A percentile compares a stretch with the other conserved stretches of the same genome.
phyloP scores from a whole-genome alignment of 2,888 invertebrate species.

The Chirona hameri region DNA sequence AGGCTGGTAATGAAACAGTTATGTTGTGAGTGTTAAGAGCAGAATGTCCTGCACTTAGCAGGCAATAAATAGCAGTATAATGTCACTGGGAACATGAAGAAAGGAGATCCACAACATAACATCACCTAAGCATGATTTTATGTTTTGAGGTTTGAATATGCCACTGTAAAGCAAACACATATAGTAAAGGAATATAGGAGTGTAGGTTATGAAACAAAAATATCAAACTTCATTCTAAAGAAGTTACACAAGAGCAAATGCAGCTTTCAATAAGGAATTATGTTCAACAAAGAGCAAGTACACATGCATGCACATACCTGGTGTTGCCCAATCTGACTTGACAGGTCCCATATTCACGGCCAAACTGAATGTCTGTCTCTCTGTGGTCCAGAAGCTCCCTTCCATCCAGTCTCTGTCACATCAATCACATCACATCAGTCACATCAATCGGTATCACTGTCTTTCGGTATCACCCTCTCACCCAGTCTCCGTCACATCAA shows the following conservation, averaged over 20 bases:
- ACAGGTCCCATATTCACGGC: conserved; percentile 78
- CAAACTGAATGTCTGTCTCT: conserved; percentile 66
- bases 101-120: too few species aligned
- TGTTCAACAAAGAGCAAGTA: neutral
- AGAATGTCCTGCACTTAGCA: too few species aligned
- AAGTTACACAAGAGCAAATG: too few species aligned
- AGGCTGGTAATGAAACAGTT: too few species aligned
- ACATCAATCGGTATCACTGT: too few species aligned
- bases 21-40: too few species aligned
- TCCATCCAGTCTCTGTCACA: conserved; percentile 1
- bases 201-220: neutral
- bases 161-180: neutral
- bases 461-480: neutral
- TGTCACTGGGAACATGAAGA: too few species aligned
- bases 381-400: conserved; percentile 55
- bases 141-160: neutral
- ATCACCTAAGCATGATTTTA: neutral
- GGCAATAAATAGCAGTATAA: too few species aligned
- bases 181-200: neutral
- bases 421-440: too few species aligned
- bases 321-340: conserved; percentile 74
- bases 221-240: too few species aligned
- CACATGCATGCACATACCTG: conserved; percentile 58
- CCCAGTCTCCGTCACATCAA: neutral
- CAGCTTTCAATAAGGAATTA: neutral